Percentiles rank a stretch among this genome's conserved stretches.
Conservation (phyloP, 2,888 invertebrate genomes). For the Leucophenga montana region DNA sequence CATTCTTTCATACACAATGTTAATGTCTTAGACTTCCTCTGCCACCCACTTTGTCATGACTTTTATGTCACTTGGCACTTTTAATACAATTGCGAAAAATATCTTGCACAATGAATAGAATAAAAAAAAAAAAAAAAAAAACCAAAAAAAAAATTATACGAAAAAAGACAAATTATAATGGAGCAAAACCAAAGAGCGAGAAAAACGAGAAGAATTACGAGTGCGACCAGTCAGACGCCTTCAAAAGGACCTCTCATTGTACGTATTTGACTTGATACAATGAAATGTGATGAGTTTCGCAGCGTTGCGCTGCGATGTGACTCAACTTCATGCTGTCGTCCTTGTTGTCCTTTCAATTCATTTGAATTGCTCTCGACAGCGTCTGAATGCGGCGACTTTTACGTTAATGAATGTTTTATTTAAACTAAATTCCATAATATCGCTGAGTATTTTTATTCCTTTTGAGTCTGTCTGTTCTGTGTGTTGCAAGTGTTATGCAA, state of each 20-base stretch:
- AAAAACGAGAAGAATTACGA: slow-evolving; percentile 62
- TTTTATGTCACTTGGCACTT: slow-evolving; percentile 54
- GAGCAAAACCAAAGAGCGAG: slow-evolving; percentile 12
- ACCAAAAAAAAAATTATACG: neutral
- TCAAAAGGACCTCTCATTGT: slow-evolving; percentile 41
- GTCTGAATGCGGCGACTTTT: neutral
- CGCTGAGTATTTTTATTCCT: too few relatives aligned
- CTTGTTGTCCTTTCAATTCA: slow-evolving; percentile 3
- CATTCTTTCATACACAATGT: neutral
- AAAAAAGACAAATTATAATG: slow-evolving; percentile 33
- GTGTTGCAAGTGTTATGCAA: too few relatives aligned
- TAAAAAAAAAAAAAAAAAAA: neutral
- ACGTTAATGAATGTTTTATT: slow-evolving; percentile 9
- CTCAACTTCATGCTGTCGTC: neutral
- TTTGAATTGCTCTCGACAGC: neutral
- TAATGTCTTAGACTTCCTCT: neutral
- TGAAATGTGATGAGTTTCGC: too few relatives aligned
- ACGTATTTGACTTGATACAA: neutral
- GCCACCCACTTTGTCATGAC: neutral
- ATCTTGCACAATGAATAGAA: neutral
- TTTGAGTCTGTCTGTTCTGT: too few relatives aligned
- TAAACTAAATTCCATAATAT: neutral
- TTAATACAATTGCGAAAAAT: slow-evolving; percentile 52
- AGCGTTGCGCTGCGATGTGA: neutral
- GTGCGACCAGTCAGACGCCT: slow-evolving; percentile 46